These are phyloP conservation scores for Cyprinodon variegatus DNA, from an alignment of 2,113 vertebrate genomes.

Conservation along the genomic window DNA sequence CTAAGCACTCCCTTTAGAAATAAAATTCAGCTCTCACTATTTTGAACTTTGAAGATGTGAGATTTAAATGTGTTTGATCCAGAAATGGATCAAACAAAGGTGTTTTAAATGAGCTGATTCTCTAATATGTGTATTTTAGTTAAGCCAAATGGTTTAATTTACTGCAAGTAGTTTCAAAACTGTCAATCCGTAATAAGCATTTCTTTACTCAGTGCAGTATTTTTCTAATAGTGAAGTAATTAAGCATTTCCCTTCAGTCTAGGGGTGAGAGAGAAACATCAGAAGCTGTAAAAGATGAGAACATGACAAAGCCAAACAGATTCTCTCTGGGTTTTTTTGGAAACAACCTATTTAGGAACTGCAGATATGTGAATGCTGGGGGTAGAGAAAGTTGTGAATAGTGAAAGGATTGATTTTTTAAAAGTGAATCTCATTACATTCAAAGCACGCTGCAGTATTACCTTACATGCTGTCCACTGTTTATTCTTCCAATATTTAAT, in stretches of 20 bases:
- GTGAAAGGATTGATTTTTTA: slow-evolving; percentile 40
- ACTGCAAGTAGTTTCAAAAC: neutral
- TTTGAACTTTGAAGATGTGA: neutral
- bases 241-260: neutral
- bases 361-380: slow-evolving; percentile 14
- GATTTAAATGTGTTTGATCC: neutral
- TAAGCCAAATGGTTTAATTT: neutral
- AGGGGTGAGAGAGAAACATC: slow-evolving; percentile 9
- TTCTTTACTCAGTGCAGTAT: neutral
- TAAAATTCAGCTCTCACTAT: neutral
- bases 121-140: neutral
- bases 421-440: slow-evolving; percentile 27
- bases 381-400: slow-evolving; percentile 23
- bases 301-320: slow-evolving; percentile 1
- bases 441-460: slow-evolving; percentile 30
- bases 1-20: slow-evolving; percentile 3
- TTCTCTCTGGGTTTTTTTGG: neutral
- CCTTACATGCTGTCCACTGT: slow-evolving; percentile 20
- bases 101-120: neutral
- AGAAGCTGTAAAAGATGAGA: slow-evolving; percentile 3
- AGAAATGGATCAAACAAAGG: neutral
- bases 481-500: neutral
- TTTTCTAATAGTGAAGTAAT: neutral
- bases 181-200: neutral
- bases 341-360: slow-evolving; percentile 1